These are phyloP conservation scores for Euglossa dilemma DNA, from an alignment of 1,140 invertebrate species.

Conservation along the genomic window DNA sequence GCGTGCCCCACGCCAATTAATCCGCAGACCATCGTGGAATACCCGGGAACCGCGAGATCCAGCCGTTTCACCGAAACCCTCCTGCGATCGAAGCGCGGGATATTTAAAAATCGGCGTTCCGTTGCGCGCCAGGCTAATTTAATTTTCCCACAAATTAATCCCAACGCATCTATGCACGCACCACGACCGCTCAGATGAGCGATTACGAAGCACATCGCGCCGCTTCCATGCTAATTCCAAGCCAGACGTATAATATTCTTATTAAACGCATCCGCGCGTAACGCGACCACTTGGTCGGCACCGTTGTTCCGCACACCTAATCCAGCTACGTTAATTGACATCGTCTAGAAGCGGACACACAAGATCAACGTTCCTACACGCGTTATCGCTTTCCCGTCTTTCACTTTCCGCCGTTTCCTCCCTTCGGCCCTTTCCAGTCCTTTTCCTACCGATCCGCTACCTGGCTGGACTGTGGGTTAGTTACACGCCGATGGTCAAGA, in stretches of 20 bases:
- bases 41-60: no score
- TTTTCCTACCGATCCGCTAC: no score
- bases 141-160: neutral
- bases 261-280: slow-evolving; percentile 34
- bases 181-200: neutral
- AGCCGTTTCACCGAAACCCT: neutral
- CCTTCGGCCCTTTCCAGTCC: neutral
- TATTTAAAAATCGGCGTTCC: neutral
- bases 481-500: no score
- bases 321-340: slow-evolving; percentile 35
- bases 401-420: neutral
- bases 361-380: neutral
- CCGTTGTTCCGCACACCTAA: slow-evolving; percentile 33
- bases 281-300: slow-evolving; percentile 1
- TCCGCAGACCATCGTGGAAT: no score
- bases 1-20: no score
- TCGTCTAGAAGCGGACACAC: neutral
- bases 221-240: slow-evolving; percentile 34
- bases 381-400: neutral
- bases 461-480: no score
- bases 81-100: neutral
- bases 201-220: neutral
- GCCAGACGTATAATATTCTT: slow-evolving; percentile 49
- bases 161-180: neutral
- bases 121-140: neutral